phyloP scores from a whole-genome alignment of 2,797 vertebrate genomes.

The Peromyscus eremicus region DNA sequence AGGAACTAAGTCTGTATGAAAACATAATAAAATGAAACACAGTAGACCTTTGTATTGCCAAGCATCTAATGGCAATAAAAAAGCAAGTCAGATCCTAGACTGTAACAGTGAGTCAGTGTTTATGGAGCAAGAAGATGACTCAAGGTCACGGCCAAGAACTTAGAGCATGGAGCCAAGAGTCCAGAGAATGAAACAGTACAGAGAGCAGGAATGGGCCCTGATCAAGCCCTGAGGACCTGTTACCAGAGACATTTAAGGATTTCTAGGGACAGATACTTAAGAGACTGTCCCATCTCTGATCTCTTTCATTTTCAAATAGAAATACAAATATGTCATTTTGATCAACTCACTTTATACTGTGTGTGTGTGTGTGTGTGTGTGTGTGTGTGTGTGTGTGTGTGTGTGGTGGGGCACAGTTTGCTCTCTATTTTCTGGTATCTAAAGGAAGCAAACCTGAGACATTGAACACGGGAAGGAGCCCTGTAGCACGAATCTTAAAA shows the following conservation, averaged over 20 bases:
- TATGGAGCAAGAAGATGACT: not conserved
- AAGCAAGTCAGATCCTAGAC: not conserved
- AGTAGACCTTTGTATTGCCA: not conserved
- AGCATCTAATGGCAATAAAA: not conserved
- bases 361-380: not conserved
- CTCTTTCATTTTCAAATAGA: not conserved
- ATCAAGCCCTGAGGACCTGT: not conserved
- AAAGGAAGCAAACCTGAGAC: not conserved
- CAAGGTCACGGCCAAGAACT: not conserved
- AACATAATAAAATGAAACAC: not conserved
- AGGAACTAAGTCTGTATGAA: not conserved
- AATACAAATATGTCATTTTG: not conserved
- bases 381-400: not conserved
- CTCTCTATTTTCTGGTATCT: not conserved
- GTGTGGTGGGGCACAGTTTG: not conserved
- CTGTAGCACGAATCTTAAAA: no score
- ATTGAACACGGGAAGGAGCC: not conserved
- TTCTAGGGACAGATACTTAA: not conserved
- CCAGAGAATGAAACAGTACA: not conserved
- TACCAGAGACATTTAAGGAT: not conserved
- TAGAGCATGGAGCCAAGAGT: not conserved
- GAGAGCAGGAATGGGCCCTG: not conserved
- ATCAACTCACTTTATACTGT: not conserved
- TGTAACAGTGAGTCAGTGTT: not conserved
- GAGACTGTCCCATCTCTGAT: not conserved